Evolutionary conservation across 2,797 vertebrate genomes (phyloP), one percentile per base, ranked within the genome.

Genomic region (Chelonia mydas): DNA sequence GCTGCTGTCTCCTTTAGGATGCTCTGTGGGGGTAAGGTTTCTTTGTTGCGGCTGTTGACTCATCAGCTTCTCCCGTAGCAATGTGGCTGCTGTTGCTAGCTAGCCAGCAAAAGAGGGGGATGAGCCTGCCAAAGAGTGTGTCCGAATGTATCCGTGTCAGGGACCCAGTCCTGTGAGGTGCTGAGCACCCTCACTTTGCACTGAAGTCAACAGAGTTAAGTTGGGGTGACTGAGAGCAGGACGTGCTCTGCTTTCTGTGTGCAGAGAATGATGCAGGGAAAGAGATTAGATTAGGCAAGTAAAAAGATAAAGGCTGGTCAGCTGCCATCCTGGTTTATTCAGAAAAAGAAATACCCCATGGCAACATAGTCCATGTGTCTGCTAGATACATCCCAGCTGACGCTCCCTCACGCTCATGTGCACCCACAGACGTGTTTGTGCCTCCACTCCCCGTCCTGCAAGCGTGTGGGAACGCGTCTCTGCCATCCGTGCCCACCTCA

Each of bases 221-320:
- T 7, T 55, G 77, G 95, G 53, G 5, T 45, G 76, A 77, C 77
- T 2, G 3, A 79, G 89, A 86, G 15, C 76, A 86, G 89, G 84
- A 57, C 31, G 0, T 2, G 82, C 80, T 81, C 84, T 82, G 90
- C 23, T 89, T 74, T 86, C 80, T 61, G 54, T 16, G 0, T 54
- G 88, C 49, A 50, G 79, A 94, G 83, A 25, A 93, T 84, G 0
- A 0, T 21, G 33, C 15, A 10, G 87, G 91, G 96, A 97, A 82
- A 33, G 88, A 96, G 91, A 96, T 86, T 93, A 2, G 31, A 94
- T 76, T 76, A 95, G 98, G 97, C 98, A 98, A 98, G 97, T 98
- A 98, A 97, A 97, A 97, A 92, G 95, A 97, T 93, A 93, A 95
- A 97, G 96, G 95, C 98, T 96, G 96, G 97, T 97, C 98, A 98